A percentile compares a stretch with the other conserved stretches of the same genome.
These are phyloP conservation scores for Athene cunicularia DNA, from an alignment of 2,113 vertebrate genomes.

Conservation along the genomic window DNA sequence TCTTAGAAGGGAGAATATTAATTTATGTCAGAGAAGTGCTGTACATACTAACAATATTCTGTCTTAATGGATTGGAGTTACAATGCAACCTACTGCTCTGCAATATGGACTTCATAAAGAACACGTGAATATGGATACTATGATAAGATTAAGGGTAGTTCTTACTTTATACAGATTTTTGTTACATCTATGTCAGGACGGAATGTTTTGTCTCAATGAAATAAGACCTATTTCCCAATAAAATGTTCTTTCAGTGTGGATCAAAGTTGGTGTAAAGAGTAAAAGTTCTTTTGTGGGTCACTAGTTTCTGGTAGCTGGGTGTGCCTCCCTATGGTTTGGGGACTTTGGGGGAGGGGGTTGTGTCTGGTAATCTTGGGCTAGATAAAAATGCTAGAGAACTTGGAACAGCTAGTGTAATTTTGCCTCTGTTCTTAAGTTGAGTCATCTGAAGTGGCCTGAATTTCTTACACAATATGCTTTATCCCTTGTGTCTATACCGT, in stretches of 20 bases:
- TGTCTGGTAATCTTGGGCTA: not conserved
- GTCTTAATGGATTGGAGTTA: not conserved
- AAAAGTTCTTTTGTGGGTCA: not conserved
- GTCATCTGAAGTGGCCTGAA: constrained; percentile 47
- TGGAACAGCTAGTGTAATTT: constrained; percentile 38
- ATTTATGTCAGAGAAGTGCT: not conserved
- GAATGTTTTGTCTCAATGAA: not conserved
- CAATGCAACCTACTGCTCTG: not conserved
- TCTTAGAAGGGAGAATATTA: not conserved
- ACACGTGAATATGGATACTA: not conserved
- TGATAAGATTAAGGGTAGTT: not conserved
- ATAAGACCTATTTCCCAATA: not conserved
- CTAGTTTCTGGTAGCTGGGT: not conserved
- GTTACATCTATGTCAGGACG: not conserved
- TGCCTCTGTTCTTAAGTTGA: constrained; percentile 44
- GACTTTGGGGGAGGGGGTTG: not conserved
- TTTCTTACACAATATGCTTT: constrained; percentile 58
- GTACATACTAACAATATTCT: not conserved
- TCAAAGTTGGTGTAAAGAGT: not conserved
- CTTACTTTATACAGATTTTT: not conserved
- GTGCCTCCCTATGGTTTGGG: not conserved
- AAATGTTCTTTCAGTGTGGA: not conserved
- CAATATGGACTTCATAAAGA: not conserved
- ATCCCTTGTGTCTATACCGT: constrained; percentile 42
- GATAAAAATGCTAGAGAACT: constrained; percentile 3